These are phyloP conservation scores for Arenaria interpres DNA, from an alignment of 2,113 vertebrate species.

Conservation along the genomic window DNA sequence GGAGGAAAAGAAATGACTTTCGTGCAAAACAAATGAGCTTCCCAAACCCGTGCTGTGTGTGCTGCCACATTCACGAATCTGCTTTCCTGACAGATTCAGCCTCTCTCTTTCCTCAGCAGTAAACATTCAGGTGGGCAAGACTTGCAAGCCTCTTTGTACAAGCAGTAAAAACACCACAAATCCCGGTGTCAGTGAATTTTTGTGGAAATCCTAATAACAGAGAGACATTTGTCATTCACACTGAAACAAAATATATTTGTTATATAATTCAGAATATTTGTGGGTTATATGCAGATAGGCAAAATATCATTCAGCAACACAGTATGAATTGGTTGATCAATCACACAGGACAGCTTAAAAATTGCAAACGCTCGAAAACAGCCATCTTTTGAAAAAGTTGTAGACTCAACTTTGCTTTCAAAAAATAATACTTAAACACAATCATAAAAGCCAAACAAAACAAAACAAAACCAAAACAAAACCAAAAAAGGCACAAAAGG, in stretches of 20 bases:
- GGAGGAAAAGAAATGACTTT: neutral
- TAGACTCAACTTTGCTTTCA: neutral
- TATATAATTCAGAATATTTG: neutral
- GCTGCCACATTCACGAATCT: neutral
- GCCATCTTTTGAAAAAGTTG: neutral
- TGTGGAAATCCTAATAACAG: neutral
- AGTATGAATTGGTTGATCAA: neutral
- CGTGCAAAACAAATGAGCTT: conserved; percentile 4
- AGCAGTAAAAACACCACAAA: neutral
- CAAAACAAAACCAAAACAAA: neutral
- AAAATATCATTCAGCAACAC: neutral
- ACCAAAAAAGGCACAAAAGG: neutral
- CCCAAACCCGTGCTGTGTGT: neutral
- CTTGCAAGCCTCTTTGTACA: neutral
- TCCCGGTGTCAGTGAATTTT: neutral
- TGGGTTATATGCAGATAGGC: neutral
- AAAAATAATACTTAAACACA: neutral
- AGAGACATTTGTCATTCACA: neutral
- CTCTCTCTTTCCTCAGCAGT: neutral
- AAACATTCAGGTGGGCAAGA: neutral
- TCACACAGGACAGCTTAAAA: neutral
- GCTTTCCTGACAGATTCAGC: neutral
- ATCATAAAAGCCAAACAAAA: neutral
- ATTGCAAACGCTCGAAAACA: neutral
- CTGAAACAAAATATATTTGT: neutral